Percentiles rank a stretch among this genome's conserved stretches.
Conservation (phyloP, 2,113 vertebrate species). For the Epinephelus moara region DNA sequence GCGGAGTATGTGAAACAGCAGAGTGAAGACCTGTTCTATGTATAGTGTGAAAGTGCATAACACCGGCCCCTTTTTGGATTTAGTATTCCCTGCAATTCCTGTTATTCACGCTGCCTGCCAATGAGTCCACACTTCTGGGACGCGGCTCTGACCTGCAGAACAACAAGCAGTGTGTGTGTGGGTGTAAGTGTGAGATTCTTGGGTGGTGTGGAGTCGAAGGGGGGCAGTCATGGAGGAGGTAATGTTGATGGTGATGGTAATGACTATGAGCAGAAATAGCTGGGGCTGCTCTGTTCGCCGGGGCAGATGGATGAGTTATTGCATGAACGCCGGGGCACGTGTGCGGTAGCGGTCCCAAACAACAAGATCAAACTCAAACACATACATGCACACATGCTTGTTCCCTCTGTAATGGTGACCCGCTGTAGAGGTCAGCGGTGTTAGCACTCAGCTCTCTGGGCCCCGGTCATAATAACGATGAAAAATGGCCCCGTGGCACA, state of each 20-base stretch:
- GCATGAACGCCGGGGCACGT: neutral
- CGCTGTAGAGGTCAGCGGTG: conserved; percentile 54
- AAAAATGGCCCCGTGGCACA: conserved; percentile 55
- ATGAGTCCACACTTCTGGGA: conserved; percentile 44
- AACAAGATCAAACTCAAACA: conserved; percentile 26
- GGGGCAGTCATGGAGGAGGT: conserved; percentile 27
- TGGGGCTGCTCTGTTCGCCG: conserved; percentile 2
- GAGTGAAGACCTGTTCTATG: conserved; percentile 43
- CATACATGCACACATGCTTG: neutral
- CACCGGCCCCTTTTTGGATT: conserved; percentile 38
- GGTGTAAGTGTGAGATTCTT: conserved; percentile 34
- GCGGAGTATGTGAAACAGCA: neutral
- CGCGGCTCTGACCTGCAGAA: conserved; percentile 46
- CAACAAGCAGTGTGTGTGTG: conserved; percentile 33
- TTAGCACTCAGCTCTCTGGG: conserved; percentile 33
- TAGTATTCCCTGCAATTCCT: conserved; percentile 59
- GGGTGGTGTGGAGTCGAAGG: conserved; percentile 23
- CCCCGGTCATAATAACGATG: conserved; percentile 56
- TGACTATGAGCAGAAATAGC: conserved; percentile 58
- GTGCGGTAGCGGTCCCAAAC: conserved; percentile 12
- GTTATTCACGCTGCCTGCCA: conserved; percentile 59
- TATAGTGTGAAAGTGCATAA: conserved; percentile 36
- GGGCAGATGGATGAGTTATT: conserved; percentile 51
- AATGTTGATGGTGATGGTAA: conserved; percentile 55
- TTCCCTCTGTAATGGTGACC: conserved; percentile 43